These are phyloP conservation scores for Acanthiza pusilla DNA, from an alignment of 2,797 vertebrate species.

Conservation along the genomic window DNA sequence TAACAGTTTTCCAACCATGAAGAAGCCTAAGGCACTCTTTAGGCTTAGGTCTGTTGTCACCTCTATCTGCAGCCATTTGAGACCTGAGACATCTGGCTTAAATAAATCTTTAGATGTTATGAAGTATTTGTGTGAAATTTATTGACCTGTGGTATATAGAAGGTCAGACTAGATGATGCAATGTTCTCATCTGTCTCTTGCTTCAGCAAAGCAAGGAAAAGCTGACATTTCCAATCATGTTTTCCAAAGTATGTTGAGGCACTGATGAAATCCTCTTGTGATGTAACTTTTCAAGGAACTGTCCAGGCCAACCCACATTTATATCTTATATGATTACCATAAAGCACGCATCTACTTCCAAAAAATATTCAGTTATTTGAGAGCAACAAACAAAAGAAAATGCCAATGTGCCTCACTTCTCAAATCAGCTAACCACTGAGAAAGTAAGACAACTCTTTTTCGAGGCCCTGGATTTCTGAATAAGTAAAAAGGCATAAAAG, in stretches of 20 bases:
- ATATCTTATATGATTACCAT: not conserved
- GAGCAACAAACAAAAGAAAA: not conserved
- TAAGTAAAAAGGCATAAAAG: not conserved
- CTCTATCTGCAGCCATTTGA: not conserved
- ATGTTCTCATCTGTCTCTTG: not conserved
- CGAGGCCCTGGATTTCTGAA: not conserved
- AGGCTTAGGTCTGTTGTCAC: not conserved
- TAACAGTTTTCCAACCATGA: not conserved
- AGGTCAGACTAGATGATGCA: not conserved
- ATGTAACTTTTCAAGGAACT: not conserved
- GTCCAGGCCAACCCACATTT: not conserved
- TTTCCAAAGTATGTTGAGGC: not conserved
- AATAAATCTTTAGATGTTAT: not conserved
- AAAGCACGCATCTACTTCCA: not conserved
- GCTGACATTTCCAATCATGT: not conserved
- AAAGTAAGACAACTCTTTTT: not conserved
- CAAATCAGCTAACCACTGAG: not conserved
- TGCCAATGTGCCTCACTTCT: not conserved
- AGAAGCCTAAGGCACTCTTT: not conserved
- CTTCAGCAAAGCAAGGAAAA: not conserved
- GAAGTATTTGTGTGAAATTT: not conserved
- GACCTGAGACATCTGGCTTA: not conserved
- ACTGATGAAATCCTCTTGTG: not conserved
- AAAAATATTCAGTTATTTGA: not conserved
- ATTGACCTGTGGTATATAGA: not conserved